Percentiles rank a stretch among this genome's conserved stretches.
Evolutionary conservation across 2,113 vertebrate genomes (phyloP).

Genomic region (Sylvia atricapilla): DNA sequence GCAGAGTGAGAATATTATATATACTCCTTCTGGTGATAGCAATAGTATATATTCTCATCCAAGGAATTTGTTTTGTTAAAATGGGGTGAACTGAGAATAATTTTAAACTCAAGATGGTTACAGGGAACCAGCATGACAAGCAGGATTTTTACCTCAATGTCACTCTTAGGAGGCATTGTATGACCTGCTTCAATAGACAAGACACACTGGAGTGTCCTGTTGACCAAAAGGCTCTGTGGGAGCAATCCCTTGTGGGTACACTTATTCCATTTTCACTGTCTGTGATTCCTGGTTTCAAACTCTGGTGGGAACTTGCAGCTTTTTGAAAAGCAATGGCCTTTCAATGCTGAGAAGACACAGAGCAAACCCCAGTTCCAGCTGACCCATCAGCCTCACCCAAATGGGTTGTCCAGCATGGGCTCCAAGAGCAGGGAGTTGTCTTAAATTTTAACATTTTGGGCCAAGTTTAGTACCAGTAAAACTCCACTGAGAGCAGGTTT

Average conservation of each 20-base stretch:
- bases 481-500: neutral
- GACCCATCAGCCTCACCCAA: neutral
- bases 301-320: neutral
- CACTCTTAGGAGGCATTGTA: neutral
- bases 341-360: neutral
- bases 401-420: fast-evolving
- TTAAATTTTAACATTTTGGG: neutral
- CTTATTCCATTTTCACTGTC: neutral
- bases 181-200: neutral
- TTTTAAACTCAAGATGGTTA: neutral
- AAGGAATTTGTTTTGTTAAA: neutral
- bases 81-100: neutral
- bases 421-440: neutral
- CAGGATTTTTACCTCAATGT: neutral
- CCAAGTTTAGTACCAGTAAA: neutral
- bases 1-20: neutral
- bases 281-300: neutral
- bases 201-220: neutral
- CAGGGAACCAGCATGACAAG: neutral
- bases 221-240: fast-evolving
- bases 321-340: neutral
- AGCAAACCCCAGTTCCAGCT: neutral
- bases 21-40: neutral
- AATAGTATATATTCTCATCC: neutral
- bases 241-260: neutral